Base-by-base conservation (phyloP, 2,888 invertebrate genomes). In the Mylabris sibirica region DNA sequence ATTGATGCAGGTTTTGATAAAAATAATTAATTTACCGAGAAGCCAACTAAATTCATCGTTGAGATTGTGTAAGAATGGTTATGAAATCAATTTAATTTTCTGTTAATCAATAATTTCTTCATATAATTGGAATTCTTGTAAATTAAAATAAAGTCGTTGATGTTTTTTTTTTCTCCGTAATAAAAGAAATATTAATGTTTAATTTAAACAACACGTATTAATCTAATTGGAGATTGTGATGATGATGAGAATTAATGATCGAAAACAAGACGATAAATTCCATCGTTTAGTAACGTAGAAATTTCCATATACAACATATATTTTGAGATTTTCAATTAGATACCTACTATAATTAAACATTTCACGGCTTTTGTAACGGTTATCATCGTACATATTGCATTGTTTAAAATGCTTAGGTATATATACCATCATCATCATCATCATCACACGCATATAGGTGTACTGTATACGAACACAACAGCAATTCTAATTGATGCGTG, bases 401-500 rank as follows among this genome's bases (percentile, higher is more conserved):
- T 22, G 53, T 22, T 53, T 49, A 44, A 44, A 17, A n/a, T 14
- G 17, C 44, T 44, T n/a, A n/a, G n/a, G n/a, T n/a, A n/a, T n/a
- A n/a, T 44, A 44, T n/a, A 14, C 11, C 44, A 44, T n/a, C n/a
- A n/a, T n/a, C n/a, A n/a, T n/a, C n/a, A n/a, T n/a, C n/a, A n/a
- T n/a, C n/a, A n/a, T 20, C 49, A 49, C 9, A 49, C 49, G n/a
- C n/a, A 41, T 2, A 41, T 30, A 30, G 30, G 30, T 30, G 8
- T 30, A n/a, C n/a, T n/a, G n/a, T n/a, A n/a, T n/a, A n/a, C 30
- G 30, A 30, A 30, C 8, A 30, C 30, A 30, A 30, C 14, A 12
- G 57, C 24, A 57, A 57, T 57, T 24, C 57, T 24, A 57, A 57
- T 24, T 57, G 57, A 57, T 57, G 57, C 57, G 57, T 57, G 57